Evolutionary conservation across 2,113 vertebrate genomes (phyloP), one percentile per base, ranked within the genome.

Genomic region (Cryptomyrus ogoouensis): DNA sequence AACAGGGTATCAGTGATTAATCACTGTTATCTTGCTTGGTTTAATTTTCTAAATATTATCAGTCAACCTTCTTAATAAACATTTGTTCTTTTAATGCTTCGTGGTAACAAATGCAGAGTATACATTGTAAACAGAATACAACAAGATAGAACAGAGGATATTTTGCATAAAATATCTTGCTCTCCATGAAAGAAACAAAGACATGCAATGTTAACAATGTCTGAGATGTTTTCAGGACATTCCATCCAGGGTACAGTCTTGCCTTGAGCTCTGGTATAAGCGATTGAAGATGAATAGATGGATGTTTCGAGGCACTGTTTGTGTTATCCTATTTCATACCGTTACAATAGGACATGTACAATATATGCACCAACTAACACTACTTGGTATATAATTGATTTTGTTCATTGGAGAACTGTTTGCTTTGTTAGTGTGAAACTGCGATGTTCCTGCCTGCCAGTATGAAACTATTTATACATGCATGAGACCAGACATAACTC

Each of bases 401-500:
- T 80, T 80, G 15, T 39, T 80, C 6, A 19, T 42, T 7, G 74
- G 15, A 3, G 74, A 80, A 39, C 74, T 19, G 5, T 42, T 80
- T 42, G 74, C 13, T 80, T 80, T 80, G 74, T 80, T 80, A n/a
- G 74, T 42, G 31, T 80, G 35, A 80, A 39, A 80, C 31, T 80
- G 74, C 19, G 35, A 80, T 80, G 13, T 80, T 80, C 74, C 7
- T 80, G 13, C 74, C 74, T 80, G 74, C 35, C 74, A 80, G 74
- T 80, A 77, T 77, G 70, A 77, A 77, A 7, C 70, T 77, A 80
- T 80, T 80, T 80, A 80, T 80, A 80, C 74, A 80, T 80, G 15
- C 31, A 80, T 19, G 74, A 42, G 35, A 80, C 17, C 74, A 80
- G 35, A 31, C 74, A 8, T 13, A 70, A 12, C 27, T 31, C 62